A percentile compares a stretch with the other conserved stretches of the same genome.
Conservation (phyloP, 2,888 invertebrate species). For the Odontomyia ornata region DNA sequence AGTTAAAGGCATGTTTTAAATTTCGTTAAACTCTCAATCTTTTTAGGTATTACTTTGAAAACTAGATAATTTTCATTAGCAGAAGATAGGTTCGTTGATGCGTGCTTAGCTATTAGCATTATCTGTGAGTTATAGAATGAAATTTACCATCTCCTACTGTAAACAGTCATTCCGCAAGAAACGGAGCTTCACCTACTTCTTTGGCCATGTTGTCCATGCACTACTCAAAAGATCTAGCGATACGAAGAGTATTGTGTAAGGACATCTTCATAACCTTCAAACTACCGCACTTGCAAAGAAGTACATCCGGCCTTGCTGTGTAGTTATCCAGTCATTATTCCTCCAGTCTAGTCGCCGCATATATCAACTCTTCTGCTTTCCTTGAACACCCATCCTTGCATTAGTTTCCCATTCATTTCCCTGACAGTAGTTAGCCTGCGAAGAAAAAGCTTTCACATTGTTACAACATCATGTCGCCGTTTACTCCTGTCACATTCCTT, state of each 20-base stretch:
- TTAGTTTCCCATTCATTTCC: neutral
- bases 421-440: conserved; percentile 9
- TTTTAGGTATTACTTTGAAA: too few species aligned
- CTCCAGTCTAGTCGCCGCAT: neutral
- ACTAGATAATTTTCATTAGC: too few species aligned
- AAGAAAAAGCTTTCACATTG: neutral
- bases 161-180: too few species aligned
- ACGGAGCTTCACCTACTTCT: conserved; percentile 29
- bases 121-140: too few species aligned
- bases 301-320: conserved; percentile 35
- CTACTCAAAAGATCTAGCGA: neutral
- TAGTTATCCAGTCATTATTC: conserved; percentile 12
- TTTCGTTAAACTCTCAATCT: too few species aligned
- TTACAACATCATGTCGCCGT: conserved; percentile 8
- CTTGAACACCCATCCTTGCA: neutral
- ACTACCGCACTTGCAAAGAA: neutral
- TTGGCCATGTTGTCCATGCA: neutral
- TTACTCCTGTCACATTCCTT: neutral
- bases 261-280: conserved; percentile 23
- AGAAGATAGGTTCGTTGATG: too few species aligned
- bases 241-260: neutral
- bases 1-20: too few species aligned
- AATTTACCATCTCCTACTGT: too few species aligned
- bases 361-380: neutral
- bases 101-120: too few species aligned